Evolutionary conservation across 2,888 invertebrate genomes (phyloP), one percentile per base, ranked within the genome.

Genomic region (Eubasilissa splendida): DNA sequence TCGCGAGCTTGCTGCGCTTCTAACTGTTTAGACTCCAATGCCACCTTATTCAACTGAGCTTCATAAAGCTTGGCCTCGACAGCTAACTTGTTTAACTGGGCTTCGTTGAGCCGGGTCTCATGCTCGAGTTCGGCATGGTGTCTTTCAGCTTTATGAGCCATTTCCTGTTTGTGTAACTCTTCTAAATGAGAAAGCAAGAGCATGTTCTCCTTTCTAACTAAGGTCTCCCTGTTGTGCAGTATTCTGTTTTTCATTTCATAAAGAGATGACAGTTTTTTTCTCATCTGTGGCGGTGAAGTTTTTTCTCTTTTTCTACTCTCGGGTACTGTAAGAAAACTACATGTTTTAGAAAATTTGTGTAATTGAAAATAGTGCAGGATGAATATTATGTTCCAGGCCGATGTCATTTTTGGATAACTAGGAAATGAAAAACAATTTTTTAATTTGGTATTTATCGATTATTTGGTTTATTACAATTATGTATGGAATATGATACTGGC

Each of bases 21-120:
- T 3, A 78, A 31, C 33, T 78, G 78, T 14, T 50, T 58, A 9
- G 70, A 42, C 71, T 78, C 78, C 53, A 78, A 52, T 7, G 68
- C 70, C n/a, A 70, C 70, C 60, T 71, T 78, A 52, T 60, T 58
- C 50, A 78, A 59, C 11, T 78, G 78, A 9, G 78, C 71, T 33
- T 78, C 78, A 10, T 58, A 78, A 7, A 78, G 68, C 22, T 71
- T 70, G 1, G 78, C 78, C 52, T 78, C 78, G 22, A 78, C 42
- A 2, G 78, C 78, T 14, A 78, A 53, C 42, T 78, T 78, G 71
- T 71, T 78, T 9, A 78, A 52, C n/a, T 78, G 78, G 11, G 78
- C 78, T 12, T 78, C 78, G 52, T 78, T 68, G 58, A 78, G 60
- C 14, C 52, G 56, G 9, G 58, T 31, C 10, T 78, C 71, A 14